Evolutionary conservation across 2,113 vertebrate genomes (phyloP), one percentile per base, ranked within the genome.

Genomic region (Thunnus thynnus): DNA sequence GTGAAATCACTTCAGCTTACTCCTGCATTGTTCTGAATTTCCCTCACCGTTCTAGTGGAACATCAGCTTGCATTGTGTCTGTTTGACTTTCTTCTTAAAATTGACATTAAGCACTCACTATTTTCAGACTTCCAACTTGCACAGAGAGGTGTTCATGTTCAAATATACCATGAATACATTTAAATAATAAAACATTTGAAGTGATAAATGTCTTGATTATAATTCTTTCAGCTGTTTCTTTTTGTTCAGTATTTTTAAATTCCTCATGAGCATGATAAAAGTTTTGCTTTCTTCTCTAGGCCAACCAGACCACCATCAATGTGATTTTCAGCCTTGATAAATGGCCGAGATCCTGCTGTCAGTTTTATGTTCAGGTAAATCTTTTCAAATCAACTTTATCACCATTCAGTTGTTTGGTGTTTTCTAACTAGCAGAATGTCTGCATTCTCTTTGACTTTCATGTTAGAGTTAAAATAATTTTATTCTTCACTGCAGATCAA

Each of bases 321-420:
- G 82, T 66, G 4, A 80, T 69, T 0, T 94, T 94, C 78, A 73
- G 60, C 32, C 87, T 94, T 3, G 52, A 89, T 4, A 7, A 66
- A 1, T 96, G 93, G 92, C 88, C 88, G 0, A 71, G 11, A 0
- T 85, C 76, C 5, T 95, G 94, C 87, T 95, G 94, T 76, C 41
- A n/a, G 17, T 94, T 94, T 82, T 12, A 52, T 4, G 81, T 78
- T 13, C 22, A 88, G 93, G 95, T 95, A 78, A 83, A 78, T 2
- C 0, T 17, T 52, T 48, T 61, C 13, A 5, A 16, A 17, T 65
- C 25, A n/a, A 30, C 2, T 30, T 30, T 0, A 41, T 41, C 36
- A 41, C 36, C 36, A 0, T 71, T 50, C 52, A 47, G 10, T 18
- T 14, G 10, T 32, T 3, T 13, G 2, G 27, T 47, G 5, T 16